Evolutionary conservation across 1,140 invertebrate species (phyloP), one percentile per base, ranked within the genome.

Genomic region (Solenopsis invicta): DNA sequence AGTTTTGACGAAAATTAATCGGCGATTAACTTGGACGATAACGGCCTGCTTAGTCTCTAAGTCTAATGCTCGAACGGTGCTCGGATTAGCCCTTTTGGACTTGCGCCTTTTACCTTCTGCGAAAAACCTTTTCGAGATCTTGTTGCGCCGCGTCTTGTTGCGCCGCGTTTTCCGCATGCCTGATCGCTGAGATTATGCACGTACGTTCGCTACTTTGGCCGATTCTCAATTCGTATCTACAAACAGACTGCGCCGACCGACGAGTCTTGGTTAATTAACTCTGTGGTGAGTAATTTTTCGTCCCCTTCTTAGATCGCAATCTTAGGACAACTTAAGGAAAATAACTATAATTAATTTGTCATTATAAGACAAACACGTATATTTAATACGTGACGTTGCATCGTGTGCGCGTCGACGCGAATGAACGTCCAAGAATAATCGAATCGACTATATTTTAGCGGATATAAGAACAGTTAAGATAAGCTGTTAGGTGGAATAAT

Each of bases 1-100:
- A 24, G 61, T 64, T 71, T 41, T 62, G 75, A 85, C 61, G 64
- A 82, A 75, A 89, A 90, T 88, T 91, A 91, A 91, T 89, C 89
- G 81, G 71, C 77, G 90, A 91, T 91, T 91, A 89, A 61, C 61
- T 56, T 71, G 78, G 82, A 78, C 54, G 87, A 91, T 89, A 91
- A 89, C 85, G 78, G 77, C 89, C 85, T 54, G 50, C 45, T 84
- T 81, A 76, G 62, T 69, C 54, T 34, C 18, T 50, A 61, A 62
- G 37, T 72, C 56, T 12, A 50, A 90, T 54, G 24, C 21, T 16
- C 2, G 16, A 5, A 48, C 41, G 29, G n/a, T 45, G n/a, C 4
- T 6, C 4, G 9, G 34, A 67, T 16, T 18, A 77, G 34, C 10
- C 18, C 16, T 45, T 62, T 29, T 3, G 12, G 24, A 0, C 24